Conservation (phyloP, 2,797 vertebrate genomes). For the Acanthurus tractus region DNA sequence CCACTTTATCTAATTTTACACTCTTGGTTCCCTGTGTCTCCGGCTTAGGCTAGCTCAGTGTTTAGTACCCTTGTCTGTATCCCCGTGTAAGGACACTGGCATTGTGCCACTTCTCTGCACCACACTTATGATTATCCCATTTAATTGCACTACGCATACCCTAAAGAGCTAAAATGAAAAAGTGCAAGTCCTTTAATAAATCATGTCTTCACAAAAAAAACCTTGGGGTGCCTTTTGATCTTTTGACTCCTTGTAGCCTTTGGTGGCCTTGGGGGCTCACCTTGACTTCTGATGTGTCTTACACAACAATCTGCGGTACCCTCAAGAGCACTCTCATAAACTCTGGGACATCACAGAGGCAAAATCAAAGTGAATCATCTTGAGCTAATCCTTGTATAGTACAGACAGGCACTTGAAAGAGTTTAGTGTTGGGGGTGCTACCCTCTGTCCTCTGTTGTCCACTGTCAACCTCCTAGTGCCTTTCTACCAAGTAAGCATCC, state of each 20-base stretch:
- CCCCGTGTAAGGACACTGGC: conserved; percentile 27
- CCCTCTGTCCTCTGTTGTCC: neutral
- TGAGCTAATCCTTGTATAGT: conserved; percentile 12
- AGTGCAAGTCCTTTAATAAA: conserved; percentile 43
- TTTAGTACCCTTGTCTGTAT: conserved; percentile 16
- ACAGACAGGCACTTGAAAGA: conserved; percentile 30
- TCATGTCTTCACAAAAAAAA: conserved; percentile 31
- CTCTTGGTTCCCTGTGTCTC: neutral
- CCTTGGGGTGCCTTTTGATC: conserved; percentile 51
- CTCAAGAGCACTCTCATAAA: conserved; percentile 21
- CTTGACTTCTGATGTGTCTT: conserved; percentile 43
- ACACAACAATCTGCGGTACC: conserved; percentile 29
- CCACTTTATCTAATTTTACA: neutral
- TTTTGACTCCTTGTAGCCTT: conserved; percentile 31
- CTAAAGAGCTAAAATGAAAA: conserved; percentile 21
- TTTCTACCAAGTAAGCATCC: neutral
- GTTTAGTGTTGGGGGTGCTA: neutral
- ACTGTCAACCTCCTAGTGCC: neutral
- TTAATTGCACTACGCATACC: conserved; percentile 38
- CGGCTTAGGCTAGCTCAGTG: neutral
- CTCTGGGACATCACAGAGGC: conserved; percentile 25
- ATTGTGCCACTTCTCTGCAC: conserved; percentile 23
- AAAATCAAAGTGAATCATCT: conserved; percentile 40
- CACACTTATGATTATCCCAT: conserved; percentile 34
- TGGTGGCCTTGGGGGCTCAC: neutral